Conservation (phyloP, 1,140 invertebrate genomes). For the Leptinotarsa defecta region DNA sequence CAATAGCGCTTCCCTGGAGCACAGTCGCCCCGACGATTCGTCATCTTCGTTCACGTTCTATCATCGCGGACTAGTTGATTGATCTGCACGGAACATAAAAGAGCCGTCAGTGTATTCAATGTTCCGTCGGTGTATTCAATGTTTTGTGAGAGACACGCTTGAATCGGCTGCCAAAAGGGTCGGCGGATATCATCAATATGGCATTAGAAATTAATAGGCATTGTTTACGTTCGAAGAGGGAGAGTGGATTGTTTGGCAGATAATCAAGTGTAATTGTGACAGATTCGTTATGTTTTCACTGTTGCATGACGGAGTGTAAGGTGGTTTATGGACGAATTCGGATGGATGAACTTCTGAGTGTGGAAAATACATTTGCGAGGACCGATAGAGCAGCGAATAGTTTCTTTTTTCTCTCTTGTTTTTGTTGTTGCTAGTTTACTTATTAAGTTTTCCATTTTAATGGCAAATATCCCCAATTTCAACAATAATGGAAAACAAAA, state of each 20-base stretch:
- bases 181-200: slow-evolving; percentile 45
- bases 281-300: slow-evolving; percentile 2
- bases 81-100: slow-evolving; percentile 46
- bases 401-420: no score
- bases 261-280: slow-evolving; percentile 23
- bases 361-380: no score
- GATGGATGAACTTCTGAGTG: no score
- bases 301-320: neutral
- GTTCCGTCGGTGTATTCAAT: slow-evolving; percentile 21
- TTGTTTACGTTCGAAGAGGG: slow-evolving; percentile 36
- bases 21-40: slow-evolving; percentile 36
- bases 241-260: slow-evolving; percentile 4
- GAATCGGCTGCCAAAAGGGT: slow-evolving; percentile 50
- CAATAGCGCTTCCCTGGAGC: slow-evolving; percentile 34
- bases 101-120: slow-evolving; percentile 45
- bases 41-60: slow-evolving; percentile 27
- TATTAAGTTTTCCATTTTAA: no score
- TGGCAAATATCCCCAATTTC: no score
- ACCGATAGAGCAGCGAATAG: no score
- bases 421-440: no score
- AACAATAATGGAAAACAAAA: no score
- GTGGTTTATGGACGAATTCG: neutral
- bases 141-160: slow-evolving; percentile 35
- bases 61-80: slow-evolving; percentile 34
- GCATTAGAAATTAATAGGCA: slow-evolving; percentile 44